Evolutionary conservation across 2,888 invertebrate species (phyloP), one percentile per base, ranked within the genome.

Genomic region (Tupiocoris notatus): DNA sequence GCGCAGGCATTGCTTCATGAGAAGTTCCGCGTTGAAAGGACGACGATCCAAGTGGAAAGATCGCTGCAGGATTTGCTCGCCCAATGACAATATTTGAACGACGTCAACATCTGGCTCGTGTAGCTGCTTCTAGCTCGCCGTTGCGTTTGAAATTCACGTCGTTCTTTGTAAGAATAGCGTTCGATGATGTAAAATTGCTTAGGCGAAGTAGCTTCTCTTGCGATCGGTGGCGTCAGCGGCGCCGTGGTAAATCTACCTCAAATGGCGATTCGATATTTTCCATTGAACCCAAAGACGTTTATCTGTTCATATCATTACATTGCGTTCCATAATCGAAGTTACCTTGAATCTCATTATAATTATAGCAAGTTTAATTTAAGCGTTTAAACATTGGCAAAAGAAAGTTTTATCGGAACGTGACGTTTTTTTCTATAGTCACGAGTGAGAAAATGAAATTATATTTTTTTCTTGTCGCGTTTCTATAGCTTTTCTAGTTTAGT

Each of bases 31-130:
- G 83, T 86, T 70, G 81, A 84, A 70, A 83, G 84, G 80, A 84
- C 85, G 78, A 87, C 87, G 6, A 83, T 87, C 56, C 87, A 87
- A 82, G 84, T 87, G 68, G 87, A 88, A 81, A 82, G 83, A 63
- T 77, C 78, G 63, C 23, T 76, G 1, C 76, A 77, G 20, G 78
- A 80, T 25, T 71, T 79, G 12, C 75, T 79, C 64, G 79, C 79
- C 21, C 79, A 79, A 79, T 79, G 79, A 79, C 79, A 79, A 68
- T 79, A 78, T 68, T 71, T 79, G 54, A 77, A 79, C 59, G 79
- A 79, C 71, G 78, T 79, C 67, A 79, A 79, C 74, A 78, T 79
- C 25, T 79, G 79, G 79, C 79, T 79, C 61, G 79, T 79, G 57
- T 79, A 70, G 75, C 77, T 67, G 62, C 73, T 63, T 61, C 73